phyloP scores from a whole-genome alignment of 2,113 vertebrate genomes.

The Gobio gobio region DNA sequence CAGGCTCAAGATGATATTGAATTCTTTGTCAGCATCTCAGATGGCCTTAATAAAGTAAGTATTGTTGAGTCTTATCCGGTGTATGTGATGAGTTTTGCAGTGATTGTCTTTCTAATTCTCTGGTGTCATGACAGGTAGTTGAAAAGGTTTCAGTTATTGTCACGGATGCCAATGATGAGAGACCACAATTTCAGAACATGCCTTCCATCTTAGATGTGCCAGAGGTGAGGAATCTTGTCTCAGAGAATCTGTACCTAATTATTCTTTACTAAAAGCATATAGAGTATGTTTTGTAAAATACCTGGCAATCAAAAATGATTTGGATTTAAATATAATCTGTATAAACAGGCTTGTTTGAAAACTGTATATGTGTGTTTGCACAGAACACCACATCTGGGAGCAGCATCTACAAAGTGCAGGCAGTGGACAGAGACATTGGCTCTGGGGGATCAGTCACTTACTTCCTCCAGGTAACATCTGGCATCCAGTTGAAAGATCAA shows the following conservation, averaged over 20 bases:
- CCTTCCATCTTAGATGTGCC: slow-evolving; percentile 84
- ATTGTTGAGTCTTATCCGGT: neutral
- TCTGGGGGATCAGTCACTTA: slow-evolving; percentile 93
- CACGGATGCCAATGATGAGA: slow-evolving; percentile 93
- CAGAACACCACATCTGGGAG: slow-evolving; percentile 83
- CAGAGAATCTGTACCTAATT: neutral
- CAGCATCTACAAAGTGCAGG: slow-evolving; percentile 86
- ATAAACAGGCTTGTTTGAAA: neutral
- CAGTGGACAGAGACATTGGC: slow-evolving; percentile 89
- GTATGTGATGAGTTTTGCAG: neutral
- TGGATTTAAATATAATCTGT: neutral
- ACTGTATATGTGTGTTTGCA: slow-evolving; percentile 46
- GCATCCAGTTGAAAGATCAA: neutral
- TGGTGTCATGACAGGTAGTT: slow-evolving; percentile 79
- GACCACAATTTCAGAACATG: slow-evolving; percentile 88
- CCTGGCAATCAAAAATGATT: neutral
- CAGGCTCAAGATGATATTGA: slow-evolving; percentile 92
- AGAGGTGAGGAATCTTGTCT: slow-evolving; percentile 79
- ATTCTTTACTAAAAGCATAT: neutral
- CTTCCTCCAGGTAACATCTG: slow-evolving; percentile 85
- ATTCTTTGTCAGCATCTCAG: slow-evolving; percentile 91
- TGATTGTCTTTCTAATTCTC: neutral
- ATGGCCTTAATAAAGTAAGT: slow-evolving; percentile 89
- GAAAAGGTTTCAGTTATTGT: slow-evolving; percentile 93
- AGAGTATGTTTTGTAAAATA: neutral